A percentile compares a stretch with the other conserved stretches of the same genome.
phyloP scores from a whole-genome alignment of 2,888 invertebrate species.

The Rhorus exstirpatorius region DNA sequence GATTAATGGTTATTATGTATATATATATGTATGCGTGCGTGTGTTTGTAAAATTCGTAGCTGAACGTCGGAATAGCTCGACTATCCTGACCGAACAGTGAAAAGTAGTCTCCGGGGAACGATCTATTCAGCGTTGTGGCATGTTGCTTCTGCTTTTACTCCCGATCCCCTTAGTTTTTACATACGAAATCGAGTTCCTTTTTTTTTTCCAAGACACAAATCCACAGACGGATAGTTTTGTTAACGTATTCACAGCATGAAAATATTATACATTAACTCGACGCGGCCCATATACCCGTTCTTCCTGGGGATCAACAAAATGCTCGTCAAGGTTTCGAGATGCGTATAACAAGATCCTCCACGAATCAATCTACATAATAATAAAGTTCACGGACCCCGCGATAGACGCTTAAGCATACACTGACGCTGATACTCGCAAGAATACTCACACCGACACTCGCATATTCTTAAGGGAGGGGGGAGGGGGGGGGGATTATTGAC shows the following conservation, averaged over 20 bases:
- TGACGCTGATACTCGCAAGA: neutral
- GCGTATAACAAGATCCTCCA: neutral
- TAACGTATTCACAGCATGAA: slow-evolving; percentile 49
- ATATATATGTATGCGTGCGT: slow-evolving; percentile 36
- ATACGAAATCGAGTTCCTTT: neutral
- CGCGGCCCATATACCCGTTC: slow-evolving; percentile 3
- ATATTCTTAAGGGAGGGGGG: too few species aligned
- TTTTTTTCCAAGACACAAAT: slow-evolving; percentile 15
- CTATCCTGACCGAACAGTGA: slow-evolving; percentile 34
- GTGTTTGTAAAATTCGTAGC: neutral
- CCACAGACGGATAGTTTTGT: slow-evolving; percentile 15
- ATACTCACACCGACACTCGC: neutral
- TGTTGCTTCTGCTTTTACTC: slow-evolving; percentile 42
- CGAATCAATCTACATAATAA: slow-evolving; percentile 45
- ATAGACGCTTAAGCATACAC: neutral
- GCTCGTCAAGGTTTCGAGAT: slow-evolving; percentile 16
- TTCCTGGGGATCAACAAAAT: slow-evolving; percentile 6
- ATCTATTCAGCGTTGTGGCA: slow-evolving; percentile 55
- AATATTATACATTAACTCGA: slow-evolving; percentile 7
- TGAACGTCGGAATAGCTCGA: neutral
- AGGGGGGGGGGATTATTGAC: too few species aligned
- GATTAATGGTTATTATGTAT: slow-evolving; percentile 57
- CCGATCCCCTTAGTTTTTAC: slow-evolving; percentile 32
- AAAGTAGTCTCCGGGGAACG: slow-evolving; percentile 59
- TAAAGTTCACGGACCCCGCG: slow-evolving; percentile 41